These are phyloP conservation scores for Ctenosaura bakeri DNA, from an alignment of 2,797 vertebrate species.

Conservation along the genomic window DNA sequence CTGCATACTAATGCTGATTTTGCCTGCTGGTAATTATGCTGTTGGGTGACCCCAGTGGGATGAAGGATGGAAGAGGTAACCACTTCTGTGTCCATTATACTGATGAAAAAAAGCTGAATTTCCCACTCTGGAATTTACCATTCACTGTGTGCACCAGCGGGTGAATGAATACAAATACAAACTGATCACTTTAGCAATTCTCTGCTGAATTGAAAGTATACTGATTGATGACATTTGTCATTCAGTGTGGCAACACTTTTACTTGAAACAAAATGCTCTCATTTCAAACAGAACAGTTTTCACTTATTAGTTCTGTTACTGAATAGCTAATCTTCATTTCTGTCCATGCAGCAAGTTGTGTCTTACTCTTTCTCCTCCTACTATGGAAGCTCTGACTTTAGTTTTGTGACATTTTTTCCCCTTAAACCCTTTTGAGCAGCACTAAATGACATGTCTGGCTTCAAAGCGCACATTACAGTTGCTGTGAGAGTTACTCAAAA, in stretches of 20 bases:
- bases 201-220: neutral
- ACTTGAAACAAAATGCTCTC: neutral
- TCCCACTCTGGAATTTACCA: neutral
- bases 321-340: accelerated
- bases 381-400: neutral
- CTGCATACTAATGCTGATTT: neutral
- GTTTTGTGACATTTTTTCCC: conserved; percentile 25
- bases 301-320: neutral
- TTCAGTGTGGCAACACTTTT: neutral
- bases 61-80: neutral
- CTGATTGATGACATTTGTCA: neutral
- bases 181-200: neutral
- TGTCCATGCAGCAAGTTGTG: accelerated
- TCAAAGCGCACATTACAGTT: conserved; percentile 26
- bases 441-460: conserved; percentile 58
- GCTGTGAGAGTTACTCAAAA: conserved; percentile 67
- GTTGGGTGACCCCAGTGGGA: neutral
- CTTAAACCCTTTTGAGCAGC: conserved; percentile 26
- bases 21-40: neutral
- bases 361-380: neutral
- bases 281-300: neutral
- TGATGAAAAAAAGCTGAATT: neutral
- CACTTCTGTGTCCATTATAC: neutral
- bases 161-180: neutral
- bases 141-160: accelerated